These are phyloP conservation scores for Ips typographus DNA, from an alignment of 1,140 invertebrate species.

Conservation along the genomic window DNA sequence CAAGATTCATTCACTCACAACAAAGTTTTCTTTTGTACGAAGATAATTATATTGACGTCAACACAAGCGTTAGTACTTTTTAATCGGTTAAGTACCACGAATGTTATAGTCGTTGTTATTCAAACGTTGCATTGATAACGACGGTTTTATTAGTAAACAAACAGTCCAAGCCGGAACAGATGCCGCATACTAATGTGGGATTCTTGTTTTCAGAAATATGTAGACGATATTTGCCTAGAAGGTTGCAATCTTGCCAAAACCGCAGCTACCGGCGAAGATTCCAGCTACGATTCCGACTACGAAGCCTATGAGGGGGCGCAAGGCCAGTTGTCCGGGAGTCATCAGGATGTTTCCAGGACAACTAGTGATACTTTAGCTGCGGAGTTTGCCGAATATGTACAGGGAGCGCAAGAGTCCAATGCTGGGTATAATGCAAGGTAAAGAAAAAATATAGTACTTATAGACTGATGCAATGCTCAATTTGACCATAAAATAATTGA, in stretches of 20 bases:
- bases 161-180: too few relatives aligned
- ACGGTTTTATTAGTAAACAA: too few relatives aligned
- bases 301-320: slow-evolving; percentile 58
- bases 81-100: too few relatives aligned
- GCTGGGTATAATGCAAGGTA: slow-evolving; percentile 50
- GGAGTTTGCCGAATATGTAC: slow-evolving; percentile 83
- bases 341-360: slow-evolving; percentile 77
- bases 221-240: slow-evolving; percentile 57
- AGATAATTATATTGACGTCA: too few relatives aligned
- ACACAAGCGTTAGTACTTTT: too few relatives aligned
- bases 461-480: too few relatives aligned
- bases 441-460: too few relatives aligned
- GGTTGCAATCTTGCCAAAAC: slow-evolving; percentile 53
- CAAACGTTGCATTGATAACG: too few relatives aligned
- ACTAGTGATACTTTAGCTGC: slow-evolving; percentile 79
- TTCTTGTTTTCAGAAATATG: slow-evolving; percentile 55
- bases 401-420: slow-evolving; percentile 55
- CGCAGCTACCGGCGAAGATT: slow-evolving; percentile 72
- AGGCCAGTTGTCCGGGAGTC: slow-evolving; percentile 45
- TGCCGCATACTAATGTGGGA: not conserved
- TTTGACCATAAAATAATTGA: too few relatives aligned
- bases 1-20: too few relatives aligned
- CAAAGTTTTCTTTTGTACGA: too few relatives aligned
- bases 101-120: too few relatives aligned
- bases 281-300: slow-evolving; percentile 84